Percentiles rank a stretch among this genome's conserved stretches.
Conservation (phyloP, 2,888 invertebrate genomes). For the Choreutis nemorana region DNA sequence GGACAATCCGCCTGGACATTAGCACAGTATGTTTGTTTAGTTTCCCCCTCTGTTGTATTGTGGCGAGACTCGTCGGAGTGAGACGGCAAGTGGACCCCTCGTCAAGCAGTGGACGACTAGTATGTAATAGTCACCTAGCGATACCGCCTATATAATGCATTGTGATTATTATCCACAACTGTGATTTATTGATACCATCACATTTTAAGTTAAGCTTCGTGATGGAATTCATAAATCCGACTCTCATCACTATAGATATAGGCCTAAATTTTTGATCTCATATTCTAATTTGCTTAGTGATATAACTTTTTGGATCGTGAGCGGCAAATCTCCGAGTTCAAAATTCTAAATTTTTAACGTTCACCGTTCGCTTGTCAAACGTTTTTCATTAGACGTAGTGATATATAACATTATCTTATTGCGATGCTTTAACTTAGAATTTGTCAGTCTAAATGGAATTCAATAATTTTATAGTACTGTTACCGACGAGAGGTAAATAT, state of each 20-base stretch:
- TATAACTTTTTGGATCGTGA: constrained; percentile 52
- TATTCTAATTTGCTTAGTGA: constrained; percentile 66
- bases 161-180: constrained; percentile 60
- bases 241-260: constrained; percentile 58
- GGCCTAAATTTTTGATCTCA: no score
- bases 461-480: constrained; percentile 52
- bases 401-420: constrained; percentile 62
- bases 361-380: constrained; percentile 47
- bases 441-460: constrained; percentile 56
- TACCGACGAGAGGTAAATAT: constrained; percentile 40
- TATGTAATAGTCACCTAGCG: constrained; percentile 42
- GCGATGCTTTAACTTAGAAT: constrained; percentile 64
- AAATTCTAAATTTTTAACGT: constrained; percentile 58
- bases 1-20: constrained; percentile 39
- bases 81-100: neutral
- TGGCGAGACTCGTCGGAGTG: neutral
- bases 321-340: constrained; percentile 47
- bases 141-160: constrained; percentile 57
- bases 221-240: constrained; percentile 58
- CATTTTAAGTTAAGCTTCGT: constrained; percentile 41
- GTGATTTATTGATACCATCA: constrained; percentile 61
- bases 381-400: no score
- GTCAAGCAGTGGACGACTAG: neutral
- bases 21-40: constrained; percentile 24
- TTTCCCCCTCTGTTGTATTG: neutral